Conservation (phyloP, 2,797 vertebrate genomes). For the Cyprinella venusta region DNA sequence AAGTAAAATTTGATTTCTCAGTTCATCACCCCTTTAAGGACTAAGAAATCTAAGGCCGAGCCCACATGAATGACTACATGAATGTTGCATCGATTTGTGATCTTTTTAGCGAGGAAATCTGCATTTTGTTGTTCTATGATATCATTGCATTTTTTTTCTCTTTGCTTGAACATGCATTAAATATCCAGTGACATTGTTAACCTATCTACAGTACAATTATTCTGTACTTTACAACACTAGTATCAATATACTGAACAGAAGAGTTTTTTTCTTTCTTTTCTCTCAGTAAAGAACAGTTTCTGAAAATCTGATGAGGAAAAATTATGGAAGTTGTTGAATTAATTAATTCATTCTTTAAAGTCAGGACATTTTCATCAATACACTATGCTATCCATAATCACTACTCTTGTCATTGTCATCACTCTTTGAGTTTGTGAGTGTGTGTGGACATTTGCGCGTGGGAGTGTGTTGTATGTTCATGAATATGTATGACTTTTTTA, state of each 20-base stretch:
- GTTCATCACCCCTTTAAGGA: too few relatives aligned
- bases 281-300: not conserved
- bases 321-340: not conserved
- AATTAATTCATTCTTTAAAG: not conserved
- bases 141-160: not conserved
- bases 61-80: not conserved
- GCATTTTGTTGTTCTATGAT: not conserved
- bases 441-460: not conserved
- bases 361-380: not conserved
- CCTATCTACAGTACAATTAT: not conserved
- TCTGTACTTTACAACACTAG: not conserved
- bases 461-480: not conserved
- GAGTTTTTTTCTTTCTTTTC: not conserved
- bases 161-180: not conserved
- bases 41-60: too few relatives aligned
- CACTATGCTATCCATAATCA: not conserved
- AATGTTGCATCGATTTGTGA: not conserved
- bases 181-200: not conserved
- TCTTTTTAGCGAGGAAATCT: not conserved
- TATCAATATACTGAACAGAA: not conserved
- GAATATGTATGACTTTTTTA: slow-evolving; percentile 15
- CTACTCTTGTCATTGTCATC: not conserved
- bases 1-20: too few relatives aligned
- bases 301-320: not conserved
- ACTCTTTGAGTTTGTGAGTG: not conserved